Evolutionary conservation across 2,888 invertebrate species (phyloP).

Genomic region (Metellina segmentata): DNA sequence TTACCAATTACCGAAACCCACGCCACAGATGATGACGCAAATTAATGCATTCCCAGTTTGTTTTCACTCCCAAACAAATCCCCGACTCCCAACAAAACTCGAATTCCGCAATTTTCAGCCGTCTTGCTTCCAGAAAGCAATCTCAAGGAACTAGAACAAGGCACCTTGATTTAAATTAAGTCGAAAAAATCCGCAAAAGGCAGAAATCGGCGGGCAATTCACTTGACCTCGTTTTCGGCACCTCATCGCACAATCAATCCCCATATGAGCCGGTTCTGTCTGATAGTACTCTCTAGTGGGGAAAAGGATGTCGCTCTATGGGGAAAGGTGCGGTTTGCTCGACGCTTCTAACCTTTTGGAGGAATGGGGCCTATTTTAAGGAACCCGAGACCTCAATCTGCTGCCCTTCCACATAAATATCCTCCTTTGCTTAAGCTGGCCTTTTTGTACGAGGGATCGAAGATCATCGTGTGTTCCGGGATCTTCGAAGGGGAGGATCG

Average conservation of each 20-base stretch:
- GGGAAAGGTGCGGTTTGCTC: constrained; percentile 34
- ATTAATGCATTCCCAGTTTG: no score
- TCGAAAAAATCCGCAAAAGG: no score
- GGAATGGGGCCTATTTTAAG: constrained; percentile 61
- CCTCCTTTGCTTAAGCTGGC: constrained; percentile 9
- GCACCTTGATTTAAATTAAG: no score
- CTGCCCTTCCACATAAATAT: constrained; percentile 26
- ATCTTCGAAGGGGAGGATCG: background rate
- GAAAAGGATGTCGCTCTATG: constrained; percentile 26
- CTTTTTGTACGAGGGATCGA: background rate
- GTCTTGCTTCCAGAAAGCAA: no score
- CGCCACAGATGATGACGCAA: no score
- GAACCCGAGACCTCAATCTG: constrained; percentile 49
- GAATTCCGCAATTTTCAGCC: no score
- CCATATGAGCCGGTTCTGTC: constrained; percentile 35
- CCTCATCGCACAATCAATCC: constrained; percentile 27
- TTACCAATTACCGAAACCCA: no score
- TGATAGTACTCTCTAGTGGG: constrained; percentile 26
- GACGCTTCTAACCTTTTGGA: constrained; percentile 4
- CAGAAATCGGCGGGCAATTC: background rate
- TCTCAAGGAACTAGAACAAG: no score
- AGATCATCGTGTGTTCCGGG: constrained; percentile 9
- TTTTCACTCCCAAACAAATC: no score
- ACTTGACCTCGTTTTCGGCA: constrained; percentile 5
- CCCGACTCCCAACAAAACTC: no score